phyloP scores from a whole-genome alignment of 2,888 invertebrate genomes.

The Encarsia formosa region DNA sequence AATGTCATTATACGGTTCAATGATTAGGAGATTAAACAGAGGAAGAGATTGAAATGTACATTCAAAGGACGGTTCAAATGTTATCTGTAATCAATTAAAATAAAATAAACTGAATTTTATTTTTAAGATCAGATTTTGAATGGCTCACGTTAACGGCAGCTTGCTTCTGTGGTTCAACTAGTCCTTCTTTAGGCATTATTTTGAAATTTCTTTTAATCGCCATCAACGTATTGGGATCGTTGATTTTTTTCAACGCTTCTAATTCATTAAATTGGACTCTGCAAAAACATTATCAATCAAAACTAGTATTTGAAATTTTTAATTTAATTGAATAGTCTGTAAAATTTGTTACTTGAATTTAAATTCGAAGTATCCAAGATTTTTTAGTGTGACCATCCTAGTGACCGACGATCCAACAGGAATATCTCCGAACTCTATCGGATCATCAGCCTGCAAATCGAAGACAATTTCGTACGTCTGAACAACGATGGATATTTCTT shows the following conservation, averaged over 20 bases:
- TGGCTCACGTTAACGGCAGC: slow-evolving; percentile 30
- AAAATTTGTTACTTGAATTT: slow-evolving; percentile 52
- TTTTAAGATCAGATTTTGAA: too few species aligned
- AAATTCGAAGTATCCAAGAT: slow-evolving; percentile 59
- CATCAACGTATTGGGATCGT: slow-evolving; percentile 16
- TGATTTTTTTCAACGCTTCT: slow-evolving; percentile 18
- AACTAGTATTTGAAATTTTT: background rate
- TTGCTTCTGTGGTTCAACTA: slow-evolving; percentile 31
- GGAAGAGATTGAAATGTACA: slow-evolving; percentile 6
- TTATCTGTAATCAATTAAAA: background rate
- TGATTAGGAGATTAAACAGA: slow-evolving; percentile 8
- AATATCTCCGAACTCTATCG: slow-evolving; percentile 58
- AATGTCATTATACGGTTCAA: slow-evolving; percentile 12
- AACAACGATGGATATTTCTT: slow-evolving; percentile 53
- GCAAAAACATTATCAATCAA: background rate
- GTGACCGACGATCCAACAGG: slow-evolving; percentile 56
- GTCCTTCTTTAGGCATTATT: slow-evolving; percentile 35
- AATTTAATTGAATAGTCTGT: background rate
- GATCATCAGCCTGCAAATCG: slow-evolving; percentile 54
- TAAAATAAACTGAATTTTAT: background rate
- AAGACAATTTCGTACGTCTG: slow-evolving; percentile 61
- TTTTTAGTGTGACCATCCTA: slow-evolving; percentile 55
- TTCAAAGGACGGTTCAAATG: slow-evolving; percentile 14
- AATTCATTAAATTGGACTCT: slow-evolving; percentile 33
- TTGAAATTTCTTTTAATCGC: slow-evolving; percentile 33